Evolutionary conservation across 2,113 vertebrate genomes (phyloP), one percentile per base, ranked within the genome.

Genomic region (Lepus europaeus): DNA sequence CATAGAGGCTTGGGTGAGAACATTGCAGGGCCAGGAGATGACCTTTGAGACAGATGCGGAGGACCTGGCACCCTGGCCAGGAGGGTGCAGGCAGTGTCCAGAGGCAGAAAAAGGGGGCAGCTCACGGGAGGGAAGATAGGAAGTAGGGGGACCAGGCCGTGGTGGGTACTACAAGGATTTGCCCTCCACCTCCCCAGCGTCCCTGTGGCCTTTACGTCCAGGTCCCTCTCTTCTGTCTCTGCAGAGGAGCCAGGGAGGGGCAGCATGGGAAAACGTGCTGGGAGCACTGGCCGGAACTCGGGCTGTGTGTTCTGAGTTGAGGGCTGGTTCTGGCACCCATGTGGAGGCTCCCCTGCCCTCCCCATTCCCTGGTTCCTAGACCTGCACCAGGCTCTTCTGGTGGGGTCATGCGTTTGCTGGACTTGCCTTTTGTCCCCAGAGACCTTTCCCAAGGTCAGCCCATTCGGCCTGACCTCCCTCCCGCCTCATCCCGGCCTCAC

Each of bases 41-140:
- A 59, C 25, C 20, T 19, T 69, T 66, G n/a, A 33, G 87, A 45
- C 45, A 27, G 53, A 49, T 11, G 16, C 22, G n/a, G 8, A 23
- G 3, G 19, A 29, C 51, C 51, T 3, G 0, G 0, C 17, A n/a
- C 19, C 13, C 36, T 11, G n/a, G n/a, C 53, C 39, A 31, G 81
- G 74, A 90, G 51, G 74, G 53, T 23, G 39, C 17, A 27, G n/a
- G 19, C 31, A 19, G 31, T n/a, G 1, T 86, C 22, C 53, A 22
- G 23, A 29, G 64, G 11, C 1, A 36, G 59, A 23, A 31, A 13
- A 22, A 13, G 12, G 53, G 12, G 79, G 53, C 17, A 66, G 14
- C 8, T 45, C 69, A 16, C 6, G 2, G 49, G 16, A 51, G 31
- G 4, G 59, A 88, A n/a, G 13, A n/a, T 27, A 1, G 27, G 7